Conservation (phyloP, 2,797 vertebrate genomes). For the Capromys pilorides region DNA sequence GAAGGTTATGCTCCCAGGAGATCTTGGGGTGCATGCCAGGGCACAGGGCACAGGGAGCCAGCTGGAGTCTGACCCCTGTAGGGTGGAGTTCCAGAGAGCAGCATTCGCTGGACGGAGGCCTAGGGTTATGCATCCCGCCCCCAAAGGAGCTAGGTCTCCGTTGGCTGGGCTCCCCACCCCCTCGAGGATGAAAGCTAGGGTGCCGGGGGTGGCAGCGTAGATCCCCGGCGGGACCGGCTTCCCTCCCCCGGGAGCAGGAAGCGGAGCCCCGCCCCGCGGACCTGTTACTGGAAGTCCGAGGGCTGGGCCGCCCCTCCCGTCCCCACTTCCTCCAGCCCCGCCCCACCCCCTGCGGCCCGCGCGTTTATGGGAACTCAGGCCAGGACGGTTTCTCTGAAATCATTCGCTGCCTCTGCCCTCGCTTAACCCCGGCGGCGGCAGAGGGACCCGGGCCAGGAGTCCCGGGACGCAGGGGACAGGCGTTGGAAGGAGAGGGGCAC, state of each 20-base stretch:
- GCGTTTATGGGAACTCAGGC: conserved; percentile 82
- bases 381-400: conserved; percentile 82
- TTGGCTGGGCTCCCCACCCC: background rate
- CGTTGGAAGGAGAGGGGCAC: background rate
- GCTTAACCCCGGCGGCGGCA: conserved; percentile 64
- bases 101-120: background rate
- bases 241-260: conserved; percentile 80
- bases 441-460: background rate
- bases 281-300: conserved; percentile 82
- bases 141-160: background rate
- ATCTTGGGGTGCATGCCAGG: background rate
- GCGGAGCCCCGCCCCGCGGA: conserved; percentile 74
- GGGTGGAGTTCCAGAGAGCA: background rate
- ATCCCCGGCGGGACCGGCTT: conserved; percentile 65
- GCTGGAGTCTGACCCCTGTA: background rate
- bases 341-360: conserved; percentile 78
- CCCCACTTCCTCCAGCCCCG: conserved; percentile 81
- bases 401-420: conserved; percentile 74
- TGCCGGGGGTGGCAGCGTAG: conserved; percentile 59
- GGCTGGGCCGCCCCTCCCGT: conserved; percentile 79
- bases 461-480: background rate
- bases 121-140: background rate
- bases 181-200: conserved; percentile 52
- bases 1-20: conserved; percentile 15
- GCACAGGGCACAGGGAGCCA: background rate